phyloP scores from a whole-genome alignment of 1,140 invertebrate genomes.

The Ostrea edulis region DNA sequence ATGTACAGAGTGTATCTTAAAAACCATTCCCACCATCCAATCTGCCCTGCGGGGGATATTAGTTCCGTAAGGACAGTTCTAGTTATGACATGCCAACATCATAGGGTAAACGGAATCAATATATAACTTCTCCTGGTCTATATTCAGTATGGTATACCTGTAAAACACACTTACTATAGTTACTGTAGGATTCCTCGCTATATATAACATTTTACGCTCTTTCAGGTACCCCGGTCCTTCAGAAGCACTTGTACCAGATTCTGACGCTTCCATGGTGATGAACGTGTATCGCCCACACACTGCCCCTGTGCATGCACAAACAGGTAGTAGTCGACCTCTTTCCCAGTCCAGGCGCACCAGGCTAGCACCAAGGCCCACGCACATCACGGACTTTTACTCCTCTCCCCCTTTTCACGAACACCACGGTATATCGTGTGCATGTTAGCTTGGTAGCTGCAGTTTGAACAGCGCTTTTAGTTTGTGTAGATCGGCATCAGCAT shows the following conservation, averaged over 20 bases:
- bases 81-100: no score
- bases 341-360: slow-evolving; percentile 28
- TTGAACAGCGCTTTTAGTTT: not conserved
- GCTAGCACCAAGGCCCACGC: slow-evolving; percentile 48
- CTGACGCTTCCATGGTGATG: slow-evolving; percentile 57
- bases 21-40: no score
- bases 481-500: not conserved
- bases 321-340: slow-evolving; percentile 50
- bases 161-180: no score
- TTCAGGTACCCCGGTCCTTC: slow-evolving; percentile 61
- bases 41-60: no score
- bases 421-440: slow-evolving; percentile 41
- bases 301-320: slow-evolving; percentile 10
- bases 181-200: no score
- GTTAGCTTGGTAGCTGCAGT: not conserved
- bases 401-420: not conserved
- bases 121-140: no score
- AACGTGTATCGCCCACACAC: slow-evolving; percentile 57
- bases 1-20: no score
- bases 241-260: slow-evolving; percentile 49
- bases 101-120: no score
- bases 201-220: no score
- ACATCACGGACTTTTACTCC: slow-evolving; percentile 44
- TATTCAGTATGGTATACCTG: no score
- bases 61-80: no score